These are phyloP conservation scores for Mus minutoides DNA, from an alignment of 2,797 vertebrate genomes.

Conservation along the genomic window DNA sequence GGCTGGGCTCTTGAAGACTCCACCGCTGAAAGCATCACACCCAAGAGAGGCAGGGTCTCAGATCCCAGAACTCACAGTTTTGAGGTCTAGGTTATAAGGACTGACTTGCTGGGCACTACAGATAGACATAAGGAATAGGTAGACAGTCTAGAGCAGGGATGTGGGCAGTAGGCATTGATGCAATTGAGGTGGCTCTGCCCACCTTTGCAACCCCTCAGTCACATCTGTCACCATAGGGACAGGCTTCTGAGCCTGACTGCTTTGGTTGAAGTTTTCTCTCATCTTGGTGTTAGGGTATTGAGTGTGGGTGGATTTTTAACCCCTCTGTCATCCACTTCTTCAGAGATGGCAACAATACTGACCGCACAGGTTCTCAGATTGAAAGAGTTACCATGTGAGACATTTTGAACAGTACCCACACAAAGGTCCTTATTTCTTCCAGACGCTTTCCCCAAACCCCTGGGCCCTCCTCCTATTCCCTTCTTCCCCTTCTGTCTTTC, in stretches of 20 bases:
- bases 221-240: neutral
- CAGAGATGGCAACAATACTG: neutral
- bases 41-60: neutral
- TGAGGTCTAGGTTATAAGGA: neutral
- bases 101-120: neutral
- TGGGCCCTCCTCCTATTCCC: neutral
- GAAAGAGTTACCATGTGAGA: neutral
- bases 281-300: neutral
- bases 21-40: neutral
- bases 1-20: fast-evolving
- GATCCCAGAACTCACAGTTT: neutral
- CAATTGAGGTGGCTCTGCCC: neutral
- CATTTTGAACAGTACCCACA: neutral
- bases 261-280: neutral
- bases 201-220: neutral
- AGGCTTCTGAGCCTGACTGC: neutral
- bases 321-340: neutral
- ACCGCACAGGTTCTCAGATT: neutral
- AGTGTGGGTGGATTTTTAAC: neutral
- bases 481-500: neutral
- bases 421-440: neutral
- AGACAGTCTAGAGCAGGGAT: too few relatives aligned
- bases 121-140: neutral
- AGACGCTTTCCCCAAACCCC: neutral
- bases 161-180: neutral